Percentiles rank a stretch among this genome's conserved stretches.
phyloP scores from a whole-genome alignment of 2,797 vertebrate genomes.

The Poecile montanus region DNA sequence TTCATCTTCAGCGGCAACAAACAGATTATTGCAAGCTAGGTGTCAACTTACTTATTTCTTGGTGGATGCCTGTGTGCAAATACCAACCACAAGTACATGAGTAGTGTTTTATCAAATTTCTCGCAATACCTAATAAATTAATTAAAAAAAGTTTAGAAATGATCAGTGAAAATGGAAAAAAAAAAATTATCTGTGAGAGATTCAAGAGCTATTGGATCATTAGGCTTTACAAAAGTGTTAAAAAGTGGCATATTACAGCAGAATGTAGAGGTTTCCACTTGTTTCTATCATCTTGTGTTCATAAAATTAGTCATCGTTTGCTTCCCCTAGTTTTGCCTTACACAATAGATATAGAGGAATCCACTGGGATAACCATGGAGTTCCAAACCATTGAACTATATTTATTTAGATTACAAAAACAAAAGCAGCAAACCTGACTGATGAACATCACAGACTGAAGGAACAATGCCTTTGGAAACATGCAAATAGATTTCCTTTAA shows the following conservation, averaged over 20 bases:
- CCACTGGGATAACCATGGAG: conserved; percentile 18
- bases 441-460: conserved; percentile 62
- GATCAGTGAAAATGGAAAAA: neutral
- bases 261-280: conserved; percentile 6
- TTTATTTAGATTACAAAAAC: conserved; percentile 64
- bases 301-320: conserved; percentile 57
- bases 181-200: neutral
- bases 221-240: neutral
- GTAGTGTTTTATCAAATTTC: neutral
- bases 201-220: neutral
- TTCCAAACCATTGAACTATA: conserved; percentile 54
- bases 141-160: neutral
- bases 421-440: conserved; percentile 53
- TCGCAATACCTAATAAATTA: neutral
- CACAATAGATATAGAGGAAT: conserved; percentile 46
- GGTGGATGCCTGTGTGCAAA: neutral
- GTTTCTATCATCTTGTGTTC: neutral
- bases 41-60: neutral
- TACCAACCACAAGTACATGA: neutral
- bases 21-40: neutral
- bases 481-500: conserved; percentile 72
- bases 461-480: conserved; percentile 69
- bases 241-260: neutral
- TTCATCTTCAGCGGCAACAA: neutral
- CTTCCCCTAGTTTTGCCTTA: conserved; percentile 28